phyloP scores from a whole-genome alignment of 1,140 invertebrate species.

The Tetraneura akinire region DNA sequence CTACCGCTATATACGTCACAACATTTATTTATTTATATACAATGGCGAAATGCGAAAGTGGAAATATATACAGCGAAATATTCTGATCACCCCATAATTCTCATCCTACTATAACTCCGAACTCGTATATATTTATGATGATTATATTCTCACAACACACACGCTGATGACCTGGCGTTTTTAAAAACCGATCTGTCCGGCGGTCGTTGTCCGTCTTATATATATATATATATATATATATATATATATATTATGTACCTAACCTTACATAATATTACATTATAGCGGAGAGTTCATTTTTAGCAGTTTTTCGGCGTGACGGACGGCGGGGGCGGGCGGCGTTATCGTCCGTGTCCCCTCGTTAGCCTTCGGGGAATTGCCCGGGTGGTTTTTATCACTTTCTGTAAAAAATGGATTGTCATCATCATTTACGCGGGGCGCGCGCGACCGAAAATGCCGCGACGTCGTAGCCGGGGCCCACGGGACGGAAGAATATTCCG shows the following conservation, averaged over 20 bases:
- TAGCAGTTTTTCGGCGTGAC: constrained; percentile 2
- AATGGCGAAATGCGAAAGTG: background rate
- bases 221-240: background rate
- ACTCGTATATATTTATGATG: no score
- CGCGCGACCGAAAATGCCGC: background rate
- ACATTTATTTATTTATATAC: no score
- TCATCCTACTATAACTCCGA: no score
- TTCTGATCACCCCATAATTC: no score
- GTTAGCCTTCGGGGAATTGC: constrained; percentile 46
- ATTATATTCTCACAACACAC: no score
- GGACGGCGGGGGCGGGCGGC: constrained; percentile 10
- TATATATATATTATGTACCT: background rate
- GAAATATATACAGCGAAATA: no score
- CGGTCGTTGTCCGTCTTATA: background rate
- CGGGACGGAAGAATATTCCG: constrained; percentile 34
- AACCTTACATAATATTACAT: no score
- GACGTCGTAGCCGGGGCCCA: constrained; percentile 3
- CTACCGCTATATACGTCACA: no score
- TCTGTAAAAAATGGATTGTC: constrained; percentile 53
- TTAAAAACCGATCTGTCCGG: constrained; percentile 20
- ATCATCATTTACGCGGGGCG: constrained; percentile 51
- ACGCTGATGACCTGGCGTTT: constrained; percentile 11
- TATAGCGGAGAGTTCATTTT: constrained; percentile 22
- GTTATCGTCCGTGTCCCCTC: constrained; percentile 43
- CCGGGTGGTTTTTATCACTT: constrained; percentile 52